Percentiles rank a stretch among this genome's conserved stretches.
Evolutionary conservation across 1,140 invertebrate species (phyloP).

Genomic region (Drosophila willistoni): DNA sequence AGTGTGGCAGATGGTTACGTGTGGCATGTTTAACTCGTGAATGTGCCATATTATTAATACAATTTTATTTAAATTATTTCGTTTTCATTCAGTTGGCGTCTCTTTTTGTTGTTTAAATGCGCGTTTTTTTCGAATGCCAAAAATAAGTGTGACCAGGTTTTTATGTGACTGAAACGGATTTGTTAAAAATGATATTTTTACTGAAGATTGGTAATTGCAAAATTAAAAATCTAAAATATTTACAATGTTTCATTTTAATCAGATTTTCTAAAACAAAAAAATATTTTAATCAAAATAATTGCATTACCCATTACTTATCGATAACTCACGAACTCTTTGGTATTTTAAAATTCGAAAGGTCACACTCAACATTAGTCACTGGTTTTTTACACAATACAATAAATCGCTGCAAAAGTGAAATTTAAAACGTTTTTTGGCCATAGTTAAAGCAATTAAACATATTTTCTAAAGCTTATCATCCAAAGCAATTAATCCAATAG

Average conservation of each 20-base stretch:
- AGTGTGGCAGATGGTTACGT: constrained; percentile 58
- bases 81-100: constrained; percentile 5
- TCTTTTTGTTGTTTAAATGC: constrained; percentile 3
- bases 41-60: constrained; percentile 44
- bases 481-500: neutral
- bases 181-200: too few species aligned
- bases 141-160: constrained; percentile 1
- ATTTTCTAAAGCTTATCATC: neutral
- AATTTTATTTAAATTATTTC: neutral
- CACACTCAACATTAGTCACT: constrained; percentile 67
- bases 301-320: neutral
- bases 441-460: constrained; percentile 34
- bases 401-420: constrained; percentile 52
- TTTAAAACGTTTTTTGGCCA: constrained; percentile 11
- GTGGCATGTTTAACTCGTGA: constrained; percentile 63
- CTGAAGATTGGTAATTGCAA: too few species aligned
- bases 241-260: too few species aligned
- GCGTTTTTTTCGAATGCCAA: constrained; percentile 12
- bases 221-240: too few species aligned
- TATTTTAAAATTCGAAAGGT: constrained; percentile 20
- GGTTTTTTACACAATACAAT: constrained; percentile 61
- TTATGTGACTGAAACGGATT: neutral
- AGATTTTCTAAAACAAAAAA: neutral
- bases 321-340: neutral
- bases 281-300: too few species aligned